A percentile compares a stretch with the other conserved stretches of the same genome.
Evolutionary conservation across 2,888 invertebrate genomes (phyloP).

Genomic region (Odontothrips loti): DNA sequence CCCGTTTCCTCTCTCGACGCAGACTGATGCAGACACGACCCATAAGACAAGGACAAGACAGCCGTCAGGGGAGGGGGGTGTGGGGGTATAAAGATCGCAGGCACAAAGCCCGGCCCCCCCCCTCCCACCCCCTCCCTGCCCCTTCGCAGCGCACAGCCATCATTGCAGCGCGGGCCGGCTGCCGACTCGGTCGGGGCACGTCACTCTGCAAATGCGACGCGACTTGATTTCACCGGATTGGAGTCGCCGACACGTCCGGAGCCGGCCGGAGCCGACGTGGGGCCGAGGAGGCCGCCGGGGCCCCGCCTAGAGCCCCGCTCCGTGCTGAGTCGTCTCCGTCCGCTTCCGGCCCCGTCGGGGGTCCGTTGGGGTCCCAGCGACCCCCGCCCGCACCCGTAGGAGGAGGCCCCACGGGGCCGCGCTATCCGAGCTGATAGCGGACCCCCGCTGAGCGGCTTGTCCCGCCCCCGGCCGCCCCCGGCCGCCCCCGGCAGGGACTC

Average conservation of each 20-base stretch:
- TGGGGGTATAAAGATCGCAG: too few relatives aligned
- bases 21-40: neutral
- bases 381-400: too few relatives aligned
- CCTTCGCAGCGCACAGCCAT: neutral
- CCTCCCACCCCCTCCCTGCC: neutral
- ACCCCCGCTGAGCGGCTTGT: neutral
- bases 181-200: neutral
- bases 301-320: neutral
- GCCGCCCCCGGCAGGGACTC: neutral
- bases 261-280: neutral
- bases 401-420: too few relatives aligned
- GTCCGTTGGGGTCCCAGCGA: neutral
- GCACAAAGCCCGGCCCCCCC: neutral
- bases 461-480: too few relatives aligned
- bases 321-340: too few relatives aligned
- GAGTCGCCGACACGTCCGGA: neutral
- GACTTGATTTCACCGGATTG: slow-evolving; percentile 16
- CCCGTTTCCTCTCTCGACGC: too few relatives aligned
- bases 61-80: neutral
- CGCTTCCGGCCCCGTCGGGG: neutral
- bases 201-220: neutral
- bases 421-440: too few relatives aligned
- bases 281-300: neutral
- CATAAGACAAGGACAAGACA: neutral
- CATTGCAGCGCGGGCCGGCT: neutral